Conservation (phyloP, 2,888 invertebrate species). For the Hesperia comma region DNA sequence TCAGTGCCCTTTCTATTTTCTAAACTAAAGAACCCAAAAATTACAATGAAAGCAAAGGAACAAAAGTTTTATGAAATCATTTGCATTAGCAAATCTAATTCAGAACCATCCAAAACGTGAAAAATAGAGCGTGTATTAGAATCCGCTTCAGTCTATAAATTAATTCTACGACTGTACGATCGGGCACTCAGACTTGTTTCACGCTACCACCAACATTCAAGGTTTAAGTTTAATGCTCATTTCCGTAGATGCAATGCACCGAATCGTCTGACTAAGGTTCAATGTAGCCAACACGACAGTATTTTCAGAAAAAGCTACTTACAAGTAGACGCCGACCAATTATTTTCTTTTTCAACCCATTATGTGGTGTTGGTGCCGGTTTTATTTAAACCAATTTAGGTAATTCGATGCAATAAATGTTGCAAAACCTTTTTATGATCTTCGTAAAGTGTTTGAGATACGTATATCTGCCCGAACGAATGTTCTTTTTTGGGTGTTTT, state of each 20-base stretch:
- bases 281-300: slow-evolving; percentile 10
- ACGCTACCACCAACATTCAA: slow-evolving; percentile 58
- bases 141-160: slow-evolving; percentile 47
- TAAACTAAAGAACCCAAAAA: too few relatives aligned
- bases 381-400: slow-evolving; percentile 42
- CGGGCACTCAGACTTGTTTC: slow-evolving; percentile 70
- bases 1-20: too few relatives aligned
- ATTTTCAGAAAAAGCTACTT: slow-evolving; percentile 21
- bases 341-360: slow-evolving; percentile 28
- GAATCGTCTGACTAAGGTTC: slow-evolving; percentile 54
- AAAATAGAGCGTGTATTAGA: background rate
- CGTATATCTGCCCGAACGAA: slow-evolving; percentile 21
- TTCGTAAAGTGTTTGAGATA: slow-evolving; percentile 45
- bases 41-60: too few relatives aligned
- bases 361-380: slow-evolving; percentile 33
- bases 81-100: too few relatives aligned
- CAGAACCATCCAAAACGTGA: too few relatives aligned
- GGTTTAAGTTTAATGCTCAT: slow-evolving; percentile 63
- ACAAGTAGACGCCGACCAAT: slow-evolving; percentile 24
- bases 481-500: slow-evolving; percentile 22
- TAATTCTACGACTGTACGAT: slow-evolving; percentile 44
- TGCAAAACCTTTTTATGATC: slow-evolving; percentile 42
- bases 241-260: slow-evolving; percentile 53
- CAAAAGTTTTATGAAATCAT: too few relatives aligned
- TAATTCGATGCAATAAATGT: slow-evolving; percentile 37